Percentiles rank a stretch among this genome's conserved stretches.
These are phyloP conservation scores for Cantharis rufa DNA, from an alignment of 2,888 invertebrate species.

Conservation along the genomic window DNA sequence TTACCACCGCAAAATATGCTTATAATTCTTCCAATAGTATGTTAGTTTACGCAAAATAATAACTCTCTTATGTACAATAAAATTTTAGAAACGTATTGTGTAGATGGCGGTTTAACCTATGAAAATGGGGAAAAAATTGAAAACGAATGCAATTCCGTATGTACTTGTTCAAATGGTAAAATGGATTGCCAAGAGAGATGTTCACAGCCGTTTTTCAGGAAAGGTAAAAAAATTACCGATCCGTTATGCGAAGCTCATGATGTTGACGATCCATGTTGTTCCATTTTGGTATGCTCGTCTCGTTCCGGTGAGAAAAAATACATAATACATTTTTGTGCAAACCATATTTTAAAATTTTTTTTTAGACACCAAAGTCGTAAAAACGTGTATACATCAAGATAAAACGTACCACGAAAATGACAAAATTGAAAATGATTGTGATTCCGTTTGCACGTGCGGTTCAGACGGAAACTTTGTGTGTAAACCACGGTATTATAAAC, in stretches of 20 bases:
- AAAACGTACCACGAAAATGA: conserved; percentile 73
- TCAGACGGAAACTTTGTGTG: conserved; percentile 64
- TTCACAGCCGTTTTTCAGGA: conserved; percentile 68
- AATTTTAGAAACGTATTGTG: conserved; percentile 40
- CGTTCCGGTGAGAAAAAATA: conserved; percentile 57
- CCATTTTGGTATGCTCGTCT: conserved; percentile 70
- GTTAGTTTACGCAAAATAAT: neutral
- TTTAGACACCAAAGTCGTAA: conserved; percentile 52
- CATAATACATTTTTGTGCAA: neutral
- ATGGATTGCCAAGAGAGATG: conserved; percentile 76
- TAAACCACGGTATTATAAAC: conserved; percentile 48
- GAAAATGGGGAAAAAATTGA: conserved; percentile 71
- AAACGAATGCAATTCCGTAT: conserved; percentile 76
- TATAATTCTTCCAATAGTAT: neutral
- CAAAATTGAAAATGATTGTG: conserved; percentile 79
- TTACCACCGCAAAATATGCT: neutral
- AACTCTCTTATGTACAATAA: neutral
- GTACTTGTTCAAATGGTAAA: conserved; percentile 71
- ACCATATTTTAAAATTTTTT: neutral
- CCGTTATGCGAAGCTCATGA: conserved; percentile 74
- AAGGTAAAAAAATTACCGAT: conserved; percentile 69
- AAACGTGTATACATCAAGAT: conserved; percentile 69
- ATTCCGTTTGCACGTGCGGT: conserved; percentile 77
- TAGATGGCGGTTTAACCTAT: conserved; percentile 57
- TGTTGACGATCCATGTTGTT: conserved; percentile 71